Evolutionary conservation across 2,113 vertebrate genomes (phyloP), one percentile per base, ranked within the genome.

Genomic region (Petaurus breviceps): DNA sequence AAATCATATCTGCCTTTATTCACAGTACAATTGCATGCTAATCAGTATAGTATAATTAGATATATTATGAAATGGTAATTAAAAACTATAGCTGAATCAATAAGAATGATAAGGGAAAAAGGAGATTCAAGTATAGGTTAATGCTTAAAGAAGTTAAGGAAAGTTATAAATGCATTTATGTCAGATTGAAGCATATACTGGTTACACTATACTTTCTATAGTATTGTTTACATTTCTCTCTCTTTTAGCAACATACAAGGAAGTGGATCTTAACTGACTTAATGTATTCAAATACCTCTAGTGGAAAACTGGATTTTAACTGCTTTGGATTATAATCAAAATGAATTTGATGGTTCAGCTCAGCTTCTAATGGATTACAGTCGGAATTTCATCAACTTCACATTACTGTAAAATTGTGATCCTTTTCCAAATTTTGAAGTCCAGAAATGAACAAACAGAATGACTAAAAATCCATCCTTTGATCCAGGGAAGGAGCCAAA

Each of bases 321-420:
- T 95, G 91, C 28, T 98, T 97, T 93, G 96, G 89, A 97, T 98
- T 97, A 97, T 89, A 98, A 97, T 98, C n/a, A 0, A 98, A 98
- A 97, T 97, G 0, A 97, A 98, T 98, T 97, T 97, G 94, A 97
- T 97, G 57, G 94, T 97, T 98, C 95, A 95, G 77, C 94, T 97
- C 93, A 98, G 49, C n/a, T 93, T 97, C 51, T 96, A 92, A 97
- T 97, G 61, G 95, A 96, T 97, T 97, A 98, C 10, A 92, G 47
- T 96, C 68, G 94, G 92, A 97, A 96, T 98, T 93, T 97, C 91
- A 97, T 98, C 96, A 95, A 95, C 91, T 97, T 95, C 92, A 61
- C 89, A 95, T 97, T 97, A 94, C 53, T 92, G 47, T 94, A 94
- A 97, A 98, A 97, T 51, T 96, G 61, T 97, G 94, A 97, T 97